Conservation (phyloP, 2,888 invertebrate species). For the Sinohyriopsis cumingii region DNA sequence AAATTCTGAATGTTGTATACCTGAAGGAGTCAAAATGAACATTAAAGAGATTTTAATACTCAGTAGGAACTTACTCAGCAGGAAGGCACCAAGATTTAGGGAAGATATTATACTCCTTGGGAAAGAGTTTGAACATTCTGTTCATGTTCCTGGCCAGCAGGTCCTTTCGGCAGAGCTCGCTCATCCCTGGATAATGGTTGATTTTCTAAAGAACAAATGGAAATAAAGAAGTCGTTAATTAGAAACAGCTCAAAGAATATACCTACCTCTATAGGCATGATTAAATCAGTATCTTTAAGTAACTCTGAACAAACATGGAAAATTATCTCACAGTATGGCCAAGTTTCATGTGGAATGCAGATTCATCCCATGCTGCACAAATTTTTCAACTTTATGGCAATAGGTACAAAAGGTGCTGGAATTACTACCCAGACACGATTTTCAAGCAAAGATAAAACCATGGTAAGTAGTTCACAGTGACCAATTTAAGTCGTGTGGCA, state of each 20-base stretch:
- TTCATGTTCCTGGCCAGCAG: slow-evolving; percentile 90
- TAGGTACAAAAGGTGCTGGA: too few relatives aligned
- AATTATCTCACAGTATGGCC: background rate
- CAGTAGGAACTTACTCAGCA: slow-evolving; percentile 83
- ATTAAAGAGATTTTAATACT: background rate
- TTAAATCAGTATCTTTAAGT: too few relatives aligned
- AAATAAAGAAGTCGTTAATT: too few relatives aligned
- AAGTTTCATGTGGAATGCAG: background rate
- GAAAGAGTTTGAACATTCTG: slow-evolving; percentile 89
- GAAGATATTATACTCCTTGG: slow-evolving; percentile 92
- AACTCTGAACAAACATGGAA: background rate
- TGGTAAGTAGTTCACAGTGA: too few relatives aligned
- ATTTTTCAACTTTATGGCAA: too few relatives aligned
- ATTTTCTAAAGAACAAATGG: slow-evolving; percentile 79
- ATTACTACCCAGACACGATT: too few relatives aligned
- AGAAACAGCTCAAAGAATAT: too few relatives aligned
- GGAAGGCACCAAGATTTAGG: slow-evolving; percentile 96
- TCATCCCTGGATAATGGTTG: slow-evolving; percentile 94
- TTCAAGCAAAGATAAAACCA: too few relatives aligned
- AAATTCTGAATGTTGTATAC: too few relatives aligned
- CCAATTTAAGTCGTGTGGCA: too few relatives aligned
- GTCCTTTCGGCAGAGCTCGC: slow-evolving; percentile 91
- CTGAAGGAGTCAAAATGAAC: too few relatives aligned
- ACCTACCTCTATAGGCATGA: too few relatives aligned
- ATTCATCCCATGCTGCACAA: background rate